phyloP scores from a whole-genome alignment of 2,888 invertebrate species.

The Tribolium freemani region DNA sequence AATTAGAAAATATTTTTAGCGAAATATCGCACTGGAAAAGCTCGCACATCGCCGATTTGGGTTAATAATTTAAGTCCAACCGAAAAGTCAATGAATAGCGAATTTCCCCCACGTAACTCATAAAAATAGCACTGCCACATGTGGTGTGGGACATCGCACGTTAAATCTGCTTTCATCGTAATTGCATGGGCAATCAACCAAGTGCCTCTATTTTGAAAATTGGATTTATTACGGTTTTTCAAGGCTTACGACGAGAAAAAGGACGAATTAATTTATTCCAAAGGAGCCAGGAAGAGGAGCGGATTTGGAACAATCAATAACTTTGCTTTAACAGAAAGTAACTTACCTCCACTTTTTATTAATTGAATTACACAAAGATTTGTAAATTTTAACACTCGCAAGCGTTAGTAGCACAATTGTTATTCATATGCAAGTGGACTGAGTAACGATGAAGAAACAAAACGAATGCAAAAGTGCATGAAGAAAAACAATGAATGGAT shows the following conservation, averaged over 20 bases:
- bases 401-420: neutral
- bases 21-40: neutral
- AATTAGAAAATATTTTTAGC: neutral
- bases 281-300: no score
- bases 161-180: neutral
- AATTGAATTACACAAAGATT: no score
- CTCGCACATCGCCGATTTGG: neutral
- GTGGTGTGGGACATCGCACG: neutral
- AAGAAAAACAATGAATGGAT: slow-evolving; percentile 22
- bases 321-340: no score
- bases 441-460: neutral
- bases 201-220: neutral
- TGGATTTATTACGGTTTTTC: neutral
- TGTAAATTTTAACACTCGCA: neutral
- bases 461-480: slow-evolving; percentile 9
- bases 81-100: neutral
- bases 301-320: no score
- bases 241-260: neutral
- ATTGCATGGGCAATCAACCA: neutral
- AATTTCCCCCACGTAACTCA: neutral
- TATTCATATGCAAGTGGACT: neutral
- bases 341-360: neutral
- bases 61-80: slow-evolving; percentile 4
- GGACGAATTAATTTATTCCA: neutral
- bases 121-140: neutral